Evolutionary conservation across 23 tunicate genomes (phyloP), one percentile per base, ranked within the genome.

Genomic region (Halocynthia roretzi): DNA sequence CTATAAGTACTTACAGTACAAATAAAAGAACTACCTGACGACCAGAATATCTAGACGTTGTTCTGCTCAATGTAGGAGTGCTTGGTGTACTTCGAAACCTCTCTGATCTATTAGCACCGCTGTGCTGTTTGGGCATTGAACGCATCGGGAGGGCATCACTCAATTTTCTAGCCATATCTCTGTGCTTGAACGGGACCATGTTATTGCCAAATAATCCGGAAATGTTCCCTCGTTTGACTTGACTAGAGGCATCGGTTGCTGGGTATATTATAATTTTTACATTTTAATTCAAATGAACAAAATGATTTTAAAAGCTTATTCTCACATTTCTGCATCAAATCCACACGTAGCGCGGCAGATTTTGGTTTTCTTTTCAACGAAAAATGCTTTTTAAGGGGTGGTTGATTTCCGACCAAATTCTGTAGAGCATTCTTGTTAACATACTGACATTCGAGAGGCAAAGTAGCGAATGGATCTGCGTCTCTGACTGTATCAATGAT

Each of bases 381-480:
- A 76, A 93, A 93, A 83, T 93, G 98, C 19, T 86, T 71, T n/a
- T 54, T 70, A 7, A 77, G 77, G 6, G 83, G 88, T 48, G 93
- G 93, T 62, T 87, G 62, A 72, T 55, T 80, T 8, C 93, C 98
- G 50, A 87, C 98, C 52, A 87, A 72, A 75, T 65, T 81, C 68
- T 83, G 88, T 49, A 87, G 53, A 12, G 89, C 75, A 62, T 80
- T 67, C 76, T 93, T 87, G 71, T 93, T 93, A 50, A 93, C 94
- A 54, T 81, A 75, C 68, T 83, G 86, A 63, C 98, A 93, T 54
- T 93, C 98, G 6, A 93, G 74, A 14, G 98, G 98, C 52, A 93
- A 70, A 62, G 86, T 93, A 0, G 93, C 71, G 52, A 78, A 86
- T 17, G 76, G 56, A 76, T 87, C 82, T 14, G 94, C 75, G 7